phyloP scores from a whole-genome alignment of 1,140 invertebrate genomes.

The Armadillidium nasatum region DNA sequence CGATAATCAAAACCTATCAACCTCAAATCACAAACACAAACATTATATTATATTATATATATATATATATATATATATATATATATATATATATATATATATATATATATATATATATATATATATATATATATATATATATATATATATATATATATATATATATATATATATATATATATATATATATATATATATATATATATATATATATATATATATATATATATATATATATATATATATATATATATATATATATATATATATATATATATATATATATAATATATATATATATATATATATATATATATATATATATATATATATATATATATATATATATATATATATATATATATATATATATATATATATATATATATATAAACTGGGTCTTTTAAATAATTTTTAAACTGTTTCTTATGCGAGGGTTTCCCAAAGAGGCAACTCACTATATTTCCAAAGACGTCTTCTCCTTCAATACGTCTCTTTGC shows the following conservation, averaged over 20 bases:
- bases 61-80: too few relatives aligned
- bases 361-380: neutral
- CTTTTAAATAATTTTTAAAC: neutral
- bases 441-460: slow-evolving; percentile 59
- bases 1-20: too few relatives aligned
- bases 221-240: neutral
- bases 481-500: slow-evolving; percentile 79
- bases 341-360: neutral
- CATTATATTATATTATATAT: too few relatives aligned
- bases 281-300: neutral
- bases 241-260: neutral
- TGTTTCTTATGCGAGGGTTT: slow-evolving; percentile 29
- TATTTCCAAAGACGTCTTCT: slow-evolving; percentile 72
- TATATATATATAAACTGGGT: neutral
- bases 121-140: neutral
- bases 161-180: neutral
- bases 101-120: too few relatives aligned
- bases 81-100: too few relatives aligned
- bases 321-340: neutral
- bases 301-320: neutral
- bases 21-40: too few relatives aligned
- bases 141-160: neutral
- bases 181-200: neutral
- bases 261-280: neutral
- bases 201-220: neutral